These are phyloP conservation scores for Coryphaenoides rupestris DNA, from an alignment of 2,113 vertebrate species.

Conservation along the genomic window DNA sequence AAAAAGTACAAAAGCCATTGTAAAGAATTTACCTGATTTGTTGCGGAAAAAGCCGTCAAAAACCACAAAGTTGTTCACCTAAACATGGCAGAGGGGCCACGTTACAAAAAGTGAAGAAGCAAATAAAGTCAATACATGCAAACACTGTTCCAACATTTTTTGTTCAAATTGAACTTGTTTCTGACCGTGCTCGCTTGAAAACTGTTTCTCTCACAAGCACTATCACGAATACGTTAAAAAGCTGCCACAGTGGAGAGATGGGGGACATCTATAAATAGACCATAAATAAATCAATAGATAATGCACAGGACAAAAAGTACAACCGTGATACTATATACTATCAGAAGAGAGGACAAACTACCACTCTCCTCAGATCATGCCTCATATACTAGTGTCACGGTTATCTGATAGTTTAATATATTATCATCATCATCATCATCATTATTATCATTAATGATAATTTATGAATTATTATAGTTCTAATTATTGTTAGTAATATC, in stretches of 20 bases:
- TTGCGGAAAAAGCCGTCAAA: constrained; percentile 86
- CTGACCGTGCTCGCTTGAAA: no score
- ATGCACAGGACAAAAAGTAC: no score
- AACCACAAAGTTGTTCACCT: constrained; percentile 95
- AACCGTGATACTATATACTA: no score
- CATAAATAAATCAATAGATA: no score
- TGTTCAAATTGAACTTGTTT: no score
- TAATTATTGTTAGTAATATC: no score
- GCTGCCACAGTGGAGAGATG: neutral
- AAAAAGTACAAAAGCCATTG: neutral
- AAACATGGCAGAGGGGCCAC: constrained; percentile 8
- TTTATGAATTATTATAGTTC: no score
- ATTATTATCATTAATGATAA: no score
- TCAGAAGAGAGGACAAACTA: neutral
- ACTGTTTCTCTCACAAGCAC: no score
- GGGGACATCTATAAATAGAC: neutral
- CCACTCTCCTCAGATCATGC: neutral
- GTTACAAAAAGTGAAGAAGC: neutral
- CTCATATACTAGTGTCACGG: neutral
- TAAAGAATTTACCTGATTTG: constrained; percentile 72
- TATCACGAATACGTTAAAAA: neutral
- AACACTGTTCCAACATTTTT: no score
- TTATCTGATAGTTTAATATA: neutral
- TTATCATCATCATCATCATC: no score
- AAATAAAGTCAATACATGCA: no score